Percentiles rank a stretch among this genome's conserved stretches.
Evolutionary conservation across 1,140 invertebrate genomes (phyloP).

Genomic region (Eurosta solidaginis): DNA sequence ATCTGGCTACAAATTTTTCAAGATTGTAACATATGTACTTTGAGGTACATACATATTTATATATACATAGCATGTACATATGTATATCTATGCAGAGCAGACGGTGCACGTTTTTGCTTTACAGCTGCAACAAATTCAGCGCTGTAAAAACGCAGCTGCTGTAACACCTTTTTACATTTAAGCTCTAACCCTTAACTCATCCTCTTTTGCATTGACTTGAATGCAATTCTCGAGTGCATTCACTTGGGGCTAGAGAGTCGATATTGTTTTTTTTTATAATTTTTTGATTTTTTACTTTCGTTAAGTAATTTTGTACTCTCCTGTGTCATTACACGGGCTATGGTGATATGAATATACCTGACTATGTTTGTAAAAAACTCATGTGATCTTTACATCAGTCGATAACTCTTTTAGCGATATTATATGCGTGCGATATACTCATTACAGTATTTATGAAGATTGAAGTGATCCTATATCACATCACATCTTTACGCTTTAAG

Average conservation of each 20-base stretch:
- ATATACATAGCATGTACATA: background rate
- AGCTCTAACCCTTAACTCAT: background rate
- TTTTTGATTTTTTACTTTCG: background rate
- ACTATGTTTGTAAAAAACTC: too few species aligned
- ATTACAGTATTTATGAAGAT: too few species aligned
- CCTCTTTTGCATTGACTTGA: background rate
- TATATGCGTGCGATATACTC: too few species aligned
- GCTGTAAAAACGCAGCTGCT: background rate
- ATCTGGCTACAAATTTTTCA: background rate
- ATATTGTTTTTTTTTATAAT: background rate
- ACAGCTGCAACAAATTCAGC: background rate
- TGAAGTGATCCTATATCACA: too few species aligned
- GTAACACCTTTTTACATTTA: background rate
- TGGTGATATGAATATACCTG: too few species aligned
- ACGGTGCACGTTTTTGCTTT: background rate
- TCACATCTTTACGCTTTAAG: too few species aligned
- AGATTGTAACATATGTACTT: background rate
- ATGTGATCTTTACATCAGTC: too few species aligned
- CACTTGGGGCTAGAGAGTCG: background rate
- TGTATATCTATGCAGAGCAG: background rate
- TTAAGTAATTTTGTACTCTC: background rate
- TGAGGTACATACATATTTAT: background rate
- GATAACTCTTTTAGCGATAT: too few species aligned
- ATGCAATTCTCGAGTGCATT: constrained; percentile 4
- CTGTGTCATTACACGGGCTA: background rate